Evolutionary conservation across 2,113 vertebrate genomes (phyloP).

Genomic region (Orycteropus afer): DNA sequence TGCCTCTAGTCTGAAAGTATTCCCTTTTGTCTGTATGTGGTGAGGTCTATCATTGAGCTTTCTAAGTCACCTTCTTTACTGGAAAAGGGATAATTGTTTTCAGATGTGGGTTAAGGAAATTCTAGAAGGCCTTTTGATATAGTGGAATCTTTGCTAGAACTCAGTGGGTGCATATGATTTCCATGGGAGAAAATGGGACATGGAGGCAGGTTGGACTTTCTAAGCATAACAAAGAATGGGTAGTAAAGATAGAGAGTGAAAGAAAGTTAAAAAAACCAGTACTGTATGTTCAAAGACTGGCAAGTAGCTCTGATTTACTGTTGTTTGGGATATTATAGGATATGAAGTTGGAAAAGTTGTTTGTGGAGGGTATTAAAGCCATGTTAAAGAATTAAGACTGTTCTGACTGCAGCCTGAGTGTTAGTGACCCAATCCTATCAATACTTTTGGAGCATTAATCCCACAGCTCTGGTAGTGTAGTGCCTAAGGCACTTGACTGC

Average conservation of each 20-base stretch:
- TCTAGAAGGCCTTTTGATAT: neutral
- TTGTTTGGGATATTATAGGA: neutral
- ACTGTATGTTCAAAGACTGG: neutral
- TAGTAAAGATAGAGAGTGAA: neutral
- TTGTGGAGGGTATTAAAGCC: neutral
- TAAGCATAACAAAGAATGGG: neutral
- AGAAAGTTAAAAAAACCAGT: neutral
- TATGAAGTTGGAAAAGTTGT: neutral
- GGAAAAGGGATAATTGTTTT: neutral
- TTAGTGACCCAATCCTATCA: neutral
- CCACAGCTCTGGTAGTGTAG: too few relatives aligned
- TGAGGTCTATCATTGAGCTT: neutral
- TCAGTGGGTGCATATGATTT: neutral
- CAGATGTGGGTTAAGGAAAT: fast-evolving
- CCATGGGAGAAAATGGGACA: neutral
- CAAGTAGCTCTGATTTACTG: neutral
- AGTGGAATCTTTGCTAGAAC: neutral
- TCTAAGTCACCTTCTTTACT: neutral
- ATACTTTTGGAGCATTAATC: neutral
- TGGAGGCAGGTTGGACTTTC: neutral
- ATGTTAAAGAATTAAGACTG: neutral
- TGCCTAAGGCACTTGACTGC: too few relatives aligned
- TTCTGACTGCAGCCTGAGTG: neutral
- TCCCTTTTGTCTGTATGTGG: neutral
- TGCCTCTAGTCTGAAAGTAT: neutral